phyloP scores from a whole-genome alignment of 1,140 invertebrate genomes.

The Halictus rubicundus region DNA sequence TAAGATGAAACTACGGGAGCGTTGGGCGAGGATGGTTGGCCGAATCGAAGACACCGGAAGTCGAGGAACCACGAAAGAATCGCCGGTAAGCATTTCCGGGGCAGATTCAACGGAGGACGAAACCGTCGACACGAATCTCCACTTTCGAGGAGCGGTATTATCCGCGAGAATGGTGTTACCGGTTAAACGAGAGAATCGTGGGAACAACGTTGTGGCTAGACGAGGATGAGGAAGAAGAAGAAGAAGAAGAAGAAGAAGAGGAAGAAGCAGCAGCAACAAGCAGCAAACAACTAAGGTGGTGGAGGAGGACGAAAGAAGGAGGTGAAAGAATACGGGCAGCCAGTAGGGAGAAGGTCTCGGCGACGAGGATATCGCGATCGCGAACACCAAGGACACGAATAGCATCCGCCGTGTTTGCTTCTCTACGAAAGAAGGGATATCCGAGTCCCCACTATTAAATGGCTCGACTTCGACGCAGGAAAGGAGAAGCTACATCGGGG shows the following conservation, averaged over 20 bases:
- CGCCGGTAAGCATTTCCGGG: neutral
- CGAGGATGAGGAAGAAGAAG: constrained; percentile 5
- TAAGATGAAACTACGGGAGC: no score
- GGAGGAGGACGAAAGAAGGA: constrained; percentile 20
- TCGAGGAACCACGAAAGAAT: neutral
- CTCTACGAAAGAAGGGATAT: constrained; percentile 77
- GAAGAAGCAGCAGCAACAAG: neutral
- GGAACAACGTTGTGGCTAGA: constrained; percentile 27
- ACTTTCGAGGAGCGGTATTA: constrained; percentile 46
- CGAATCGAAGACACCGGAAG: neutral
- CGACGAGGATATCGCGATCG: constrained; percentile 45
- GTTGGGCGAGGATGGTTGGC: neutral
- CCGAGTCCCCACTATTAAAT: constrained; percentile 78
- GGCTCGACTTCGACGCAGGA: constrained; percentile 64
- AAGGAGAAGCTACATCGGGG: constrained; percentile 77
- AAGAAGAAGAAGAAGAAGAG: constrained; percentile 1
- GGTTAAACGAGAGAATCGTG: constrained; percentile 49
- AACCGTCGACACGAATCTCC: constrained; percentile 52
- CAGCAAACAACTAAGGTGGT: neutral
- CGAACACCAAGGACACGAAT: constrained; percentile 66
- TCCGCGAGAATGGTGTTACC: constrained; percentile 45
- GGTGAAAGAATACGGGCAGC: constrained; percentile 6
- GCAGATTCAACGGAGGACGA: neutral
- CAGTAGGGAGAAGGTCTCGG: constrained; percentile 29
- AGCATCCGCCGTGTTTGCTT: constrained; percentile 15